Conservation (phyloP, 2,888 invertebrate genomes). For the Phragmatobia fuliginosa region DNA sequence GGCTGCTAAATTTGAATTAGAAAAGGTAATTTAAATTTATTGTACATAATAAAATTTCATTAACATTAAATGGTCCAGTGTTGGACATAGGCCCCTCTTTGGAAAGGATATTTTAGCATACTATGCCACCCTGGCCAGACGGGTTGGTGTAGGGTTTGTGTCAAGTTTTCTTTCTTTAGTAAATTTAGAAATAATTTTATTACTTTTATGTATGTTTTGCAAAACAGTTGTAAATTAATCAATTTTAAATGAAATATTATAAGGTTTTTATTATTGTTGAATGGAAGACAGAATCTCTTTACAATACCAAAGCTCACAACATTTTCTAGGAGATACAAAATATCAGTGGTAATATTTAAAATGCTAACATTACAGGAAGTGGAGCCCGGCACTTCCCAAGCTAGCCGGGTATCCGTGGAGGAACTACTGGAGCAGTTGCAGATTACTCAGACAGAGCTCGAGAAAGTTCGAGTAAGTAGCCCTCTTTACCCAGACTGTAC, state of each 20-base stretch:
- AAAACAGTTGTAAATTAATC: neutral
- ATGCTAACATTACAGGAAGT: conserved; percentile 68
- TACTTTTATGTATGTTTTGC: no score
- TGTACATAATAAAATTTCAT: neutral
- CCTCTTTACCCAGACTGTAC: conserved; percentile 4
- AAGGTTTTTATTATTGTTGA: neutral
- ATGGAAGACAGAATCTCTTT: neutral
- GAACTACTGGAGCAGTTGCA: conserved; percentile 94
- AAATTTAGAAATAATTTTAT: no score
- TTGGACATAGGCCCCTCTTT: no score
- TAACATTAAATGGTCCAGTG: no score
- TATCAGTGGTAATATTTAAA: neutral
- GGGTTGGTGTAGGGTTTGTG: no score
- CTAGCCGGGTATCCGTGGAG: conserved; percentile 91
- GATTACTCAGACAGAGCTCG: conserved; percentile 94
- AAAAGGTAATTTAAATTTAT: conserved; percentile 85
- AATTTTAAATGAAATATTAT: neutral
- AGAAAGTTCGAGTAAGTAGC: conserved; percentile 93
- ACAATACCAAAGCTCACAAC: neutral
- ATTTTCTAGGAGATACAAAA: no score
- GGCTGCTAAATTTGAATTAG: conserved; percentile 91
- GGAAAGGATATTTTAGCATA: no score
- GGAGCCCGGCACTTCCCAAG: conserved; percentile 76
- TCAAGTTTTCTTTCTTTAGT: no score
- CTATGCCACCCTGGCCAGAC: no score